A percentile compares a stretch with the other conserved stretches of the same genome.
Evolutionary conservation across 2,113 vertebrate species (phyloP).

Genomic region (Crotalus horridus): DNA sequence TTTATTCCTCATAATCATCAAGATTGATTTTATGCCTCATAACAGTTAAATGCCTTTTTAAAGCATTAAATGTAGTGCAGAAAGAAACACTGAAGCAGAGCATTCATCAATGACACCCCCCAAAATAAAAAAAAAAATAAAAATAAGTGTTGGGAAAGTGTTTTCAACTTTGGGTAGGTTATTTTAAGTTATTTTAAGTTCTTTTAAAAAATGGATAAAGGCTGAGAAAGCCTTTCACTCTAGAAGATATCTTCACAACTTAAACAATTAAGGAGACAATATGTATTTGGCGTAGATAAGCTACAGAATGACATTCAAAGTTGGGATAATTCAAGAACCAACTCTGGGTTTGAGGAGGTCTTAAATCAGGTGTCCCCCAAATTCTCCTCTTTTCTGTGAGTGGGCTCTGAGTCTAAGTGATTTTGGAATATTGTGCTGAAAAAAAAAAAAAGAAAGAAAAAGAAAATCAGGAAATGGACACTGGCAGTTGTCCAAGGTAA

Average conservation of each 20-base stretch:
- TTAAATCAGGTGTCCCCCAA: no score
- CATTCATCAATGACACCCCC: not conserved
- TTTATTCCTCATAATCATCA: slow-evolving; percentile 64
- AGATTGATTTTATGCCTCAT: slow-evolving; percentile 55
- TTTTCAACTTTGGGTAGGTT: not conserved
- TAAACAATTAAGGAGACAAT: not conserved
- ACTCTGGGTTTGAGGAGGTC: not conserved
- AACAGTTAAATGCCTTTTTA: slow-evolving; percentile 56
- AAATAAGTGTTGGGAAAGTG: not conserved
- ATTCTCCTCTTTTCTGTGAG: no score
- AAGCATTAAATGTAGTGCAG: slow-evolving; percentile 51
- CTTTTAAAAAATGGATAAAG: not conserved
- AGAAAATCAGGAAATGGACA: not conserved
- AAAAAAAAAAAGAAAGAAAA: not conserved
- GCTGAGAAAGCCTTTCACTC: not conserved
- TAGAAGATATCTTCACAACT: not conserved
- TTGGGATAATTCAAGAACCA: not conserved
- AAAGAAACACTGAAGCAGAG: slow-evolving; percentile 26
- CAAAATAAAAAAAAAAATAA: not conserved
- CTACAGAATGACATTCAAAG: not conserved
- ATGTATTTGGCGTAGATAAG: not conserved
- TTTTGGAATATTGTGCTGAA: not conserved
- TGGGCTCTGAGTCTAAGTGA: not conserved
- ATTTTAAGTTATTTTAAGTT: slow-evolving; percentile 16
- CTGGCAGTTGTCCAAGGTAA: not conserved